phyloP scores from a whole-genome alignment of 92 coral and sea anemone species.

The Micromussa lordhowensis region DNA sequence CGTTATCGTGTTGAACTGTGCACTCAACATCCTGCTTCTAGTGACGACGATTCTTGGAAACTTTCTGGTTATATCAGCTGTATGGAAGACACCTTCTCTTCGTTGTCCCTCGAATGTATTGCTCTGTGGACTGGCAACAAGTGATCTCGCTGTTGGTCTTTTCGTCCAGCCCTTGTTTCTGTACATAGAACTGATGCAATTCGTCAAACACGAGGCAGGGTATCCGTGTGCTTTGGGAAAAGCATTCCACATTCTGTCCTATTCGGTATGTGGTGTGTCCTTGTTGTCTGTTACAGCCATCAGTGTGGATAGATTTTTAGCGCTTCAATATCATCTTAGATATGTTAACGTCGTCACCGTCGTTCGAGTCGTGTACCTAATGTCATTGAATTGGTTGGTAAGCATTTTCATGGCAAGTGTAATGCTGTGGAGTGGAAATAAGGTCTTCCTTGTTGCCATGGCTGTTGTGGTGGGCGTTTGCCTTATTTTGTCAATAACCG shows the following conservation, averaged over 20 bases:
- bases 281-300: conserved; percentile 1
- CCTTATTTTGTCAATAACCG: not conserved
- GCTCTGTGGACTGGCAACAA: not conserved
- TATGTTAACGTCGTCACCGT: not conserved
- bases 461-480: not conserved
- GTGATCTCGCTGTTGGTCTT: conserved; percentile 5
- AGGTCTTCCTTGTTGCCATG: not conserved
- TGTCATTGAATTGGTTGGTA: not conserved
- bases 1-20: not conserved
- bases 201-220: not conserved
- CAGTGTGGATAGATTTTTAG: conserved; percentile 1
- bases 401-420: not conserved
- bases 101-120: not conserved
- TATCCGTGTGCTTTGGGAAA: not conserved
- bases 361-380: not conserved
- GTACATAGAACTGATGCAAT: not conserved
- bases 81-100: not conserved
- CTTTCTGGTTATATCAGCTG: not conserved
- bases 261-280: conserved; percentile 1
- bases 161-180: conserved; percentile 2
- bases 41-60: not conserved
- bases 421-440: not conserved
- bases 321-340: conserved; percentile 1
- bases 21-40: not conserved
- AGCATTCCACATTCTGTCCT: not conserved